Percentiles rank a stretch among this genome's conserved stretches.
Evolutionary conservation across 2,797 vertebrate species (phyloP).

Genomic region (Astyanax mexicanus): DNA sequence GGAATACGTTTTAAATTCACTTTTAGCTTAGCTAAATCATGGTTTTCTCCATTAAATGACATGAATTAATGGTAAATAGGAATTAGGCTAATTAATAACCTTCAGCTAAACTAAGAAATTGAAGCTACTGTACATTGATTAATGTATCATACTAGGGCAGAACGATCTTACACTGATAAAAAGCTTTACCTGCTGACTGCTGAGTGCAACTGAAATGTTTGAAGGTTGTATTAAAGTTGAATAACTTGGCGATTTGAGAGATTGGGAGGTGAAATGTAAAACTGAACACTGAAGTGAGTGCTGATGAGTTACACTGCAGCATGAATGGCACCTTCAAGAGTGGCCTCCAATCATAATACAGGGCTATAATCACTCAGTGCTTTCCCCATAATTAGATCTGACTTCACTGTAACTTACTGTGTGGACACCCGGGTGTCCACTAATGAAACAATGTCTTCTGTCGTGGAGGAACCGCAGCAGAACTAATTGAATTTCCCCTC

Average conservation of each 20-base stretch:
- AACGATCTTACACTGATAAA: no score
- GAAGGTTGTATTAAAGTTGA: no score
- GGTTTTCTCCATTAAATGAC: constrained; percentile 1
- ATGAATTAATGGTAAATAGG: constrained; percentile 11
- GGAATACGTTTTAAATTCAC: no score
- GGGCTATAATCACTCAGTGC: constrained; percentile 17
- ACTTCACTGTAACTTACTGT: constrained; percentile 43
- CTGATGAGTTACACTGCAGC: neutral
- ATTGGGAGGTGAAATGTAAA: neutral
- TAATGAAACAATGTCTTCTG: constrained; percentile 77
- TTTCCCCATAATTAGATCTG: constrained; percentile 47
- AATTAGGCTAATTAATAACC: neutral
- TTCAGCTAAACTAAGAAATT: no score
- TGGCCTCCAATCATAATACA: constrained; percentile 12
- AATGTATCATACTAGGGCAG: no score
- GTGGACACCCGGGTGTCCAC: constrained; percentile 67
- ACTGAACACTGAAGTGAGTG: neutral
- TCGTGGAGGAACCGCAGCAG: constrained; percentile 71
- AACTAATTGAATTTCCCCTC: constrained; percentile 76
- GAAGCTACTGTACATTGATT: neutral
- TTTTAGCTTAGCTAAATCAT: no score
- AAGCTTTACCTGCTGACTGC: no score
- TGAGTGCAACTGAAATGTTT: no score
- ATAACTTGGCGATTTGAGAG: no score
- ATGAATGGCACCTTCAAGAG: constrained; percentile 1